These are phyloP conservation scores for Volucella bombylans DNA, from an alignment of 2,888 invertebrate genomes.

Conservation along the genomic window DNA sequence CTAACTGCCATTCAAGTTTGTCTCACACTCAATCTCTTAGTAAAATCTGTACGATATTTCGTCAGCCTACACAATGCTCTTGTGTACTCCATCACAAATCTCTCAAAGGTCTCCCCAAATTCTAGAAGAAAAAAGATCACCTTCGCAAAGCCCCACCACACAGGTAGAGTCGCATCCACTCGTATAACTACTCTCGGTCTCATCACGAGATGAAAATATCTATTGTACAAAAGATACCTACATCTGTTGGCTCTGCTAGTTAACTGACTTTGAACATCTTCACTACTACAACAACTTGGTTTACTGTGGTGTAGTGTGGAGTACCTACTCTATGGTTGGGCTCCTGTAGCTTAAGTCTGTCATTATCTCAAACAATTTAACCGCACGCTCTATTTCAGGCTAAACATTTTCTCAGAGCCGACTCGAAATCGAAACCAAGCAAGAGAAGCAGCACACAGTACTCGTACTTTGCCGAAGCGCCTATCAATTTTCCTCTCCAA, in stretches of 20 bases:
- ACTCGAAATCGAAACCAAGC: conserved; percentile 2
- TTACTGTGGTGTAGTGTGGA: background rate
- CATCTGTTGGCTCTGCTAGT: background rate
- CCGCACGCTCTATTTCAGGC: conserved; percentile 67
- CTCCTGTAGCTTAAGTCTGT: conserved; percentile 23
- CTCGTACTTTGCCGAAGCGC: conserved; percentile 7
- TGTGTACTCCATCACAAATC: conserved; percentile 3
- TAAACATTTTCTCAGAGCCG: conserved; percentile 1
- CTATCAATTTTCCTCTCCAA: conserved; percentile 35
- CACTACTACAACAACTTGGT: too few relatives aligned
- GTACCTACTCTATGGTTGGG: background rate
- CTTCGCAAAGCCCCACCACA: background rate
- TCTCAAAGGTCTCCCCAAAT: background rate
- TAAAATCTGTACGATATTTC: conserved; percentile 33
- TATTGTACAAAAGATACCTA: too few relatives aligned
- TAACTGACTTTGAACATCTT: background rate
- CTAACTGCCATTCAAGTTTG: conserved; percentile 1
- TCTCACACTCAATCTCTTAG: conserved; percentile 4
- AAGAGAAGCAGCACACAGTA: too few relatives aligned
- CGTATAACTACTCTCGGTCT: too few relatives aligned
- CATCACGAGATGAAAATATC: too few relatives aligned
- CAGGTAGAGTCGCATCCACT: too few relatives aligned
- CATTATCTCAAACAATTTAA: conserved; percentile 63
- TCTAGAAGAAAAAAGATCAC: background rate
- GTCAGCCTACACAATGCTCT: conserved; percentile 23